Conservation (phyloP, 2,888 invertebrate species). For the Clistopyga incitator region DNA sequence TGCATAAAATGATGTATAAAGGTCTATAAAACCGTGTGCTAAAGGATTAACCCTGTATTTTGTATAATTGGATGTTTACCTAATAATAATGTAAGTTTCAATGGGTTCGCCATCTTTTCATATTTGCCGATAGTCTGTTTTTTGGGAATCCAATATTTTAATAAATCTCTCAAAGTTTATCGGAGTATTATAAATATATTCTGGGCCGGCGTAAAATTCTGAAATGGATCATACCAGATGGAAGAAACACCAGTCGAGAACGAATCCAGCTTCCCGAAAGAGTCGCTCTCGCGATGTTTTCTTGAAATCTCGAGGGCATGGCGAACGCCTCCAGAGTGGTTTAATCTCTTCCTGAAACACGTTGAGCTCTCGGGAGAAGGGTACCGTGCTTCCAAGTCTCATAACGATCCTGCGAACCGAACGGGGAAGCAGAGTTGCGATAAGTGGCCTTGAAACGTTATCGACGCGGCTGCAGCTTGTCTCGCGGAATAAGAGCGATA, state of each 20-base stretch:
- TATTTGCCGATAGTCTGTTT: no score
- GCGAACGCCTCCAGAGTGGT: constrained; percentile 90
- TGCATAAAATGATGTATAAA: no score
- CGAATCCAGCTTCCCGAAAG: constrained; percentile 92
- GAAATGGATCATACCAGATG: constrained; percentile 87
- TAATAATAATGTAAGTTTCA: no score
- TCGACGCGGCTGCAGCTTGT: constrained; percentile 19
- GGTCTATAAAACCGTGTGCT: no score
- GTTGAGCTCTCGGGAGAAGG: constrained; percentile 90
- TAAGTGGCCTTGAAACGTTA: constrained; percentile 38
- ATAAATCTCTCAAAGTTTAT: no score
- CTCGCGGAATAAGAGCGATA: neutral
- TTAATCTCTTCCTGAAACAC: constrained; percentile 92
- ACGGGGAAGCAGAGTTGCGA: constrained; percentile 22
- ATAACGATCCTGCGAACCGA: constrained; percentile 89
- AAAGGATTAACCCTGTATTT: no score
- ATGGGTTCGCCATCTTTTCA: no score
- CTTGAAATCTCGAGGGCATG: constrained; percentile 93
- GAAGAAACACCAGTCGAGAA: constrained; percentile 96
- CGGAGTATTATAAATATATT: no score
- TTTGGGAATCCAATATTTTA: no score
- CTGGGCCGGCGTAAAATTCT: no score
- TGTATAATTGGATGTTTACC: no score
- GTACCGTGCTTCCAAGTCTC: constrained; percentile 90
- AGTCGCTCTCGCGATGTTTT: constrained; percentile 93